Evolutionary conservation across 2,888 invertebrate genomes (phyloP), one percentile per base, ranked within the genome.

Genomic region (Archaeoteleia sp.): DNA sequence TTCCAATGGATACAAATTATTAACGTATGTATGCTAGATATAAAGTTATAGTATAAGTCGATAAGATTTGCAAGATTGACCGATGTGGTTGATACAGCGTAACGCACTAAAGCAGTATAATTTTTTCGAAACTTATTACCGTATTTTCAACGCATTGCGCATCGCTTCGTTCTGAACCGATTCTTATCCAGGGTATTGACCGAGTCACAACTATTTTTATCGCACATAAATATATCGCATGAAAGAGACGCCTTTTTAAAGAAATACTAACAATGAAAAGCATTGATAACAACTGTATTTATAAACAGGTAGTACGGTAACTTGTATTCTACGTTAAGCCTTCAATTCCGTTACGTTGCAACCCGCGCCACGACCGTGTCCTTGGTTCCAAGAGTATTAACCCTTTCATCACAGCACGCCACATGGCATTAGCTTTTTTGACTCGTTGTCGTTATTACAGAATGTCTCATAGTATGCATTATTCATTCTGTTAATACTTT

Each of bases 141-240:
- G 20, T 20, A 5, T 5, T 20, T 5, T 20, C 5, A 4, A 5
- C 34, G 35, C 43, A 46, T 20, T 20, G 20, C 34, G 35, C 43
- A 46, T 43, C 53, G 48, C 43, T 61, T 68, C 57, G 68, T 68
- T 67, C 68, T 63, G 68, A 54, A 63, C 68, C 68, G 68, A 68
- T 68, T 68, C 62, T 68, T 63, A 63, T 58, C 63, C 68, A 25
- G 68, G 62, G 58, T 68, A 68, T 68, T 68, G 68, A 68, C 68
- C 67, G 61, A 67, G 49, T 61, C 67, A 43, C 61, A 45, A 61
- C 54, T 61, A 61, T 61, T 61, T 62, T 67, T 60, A 67, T 67
- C 66, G 34, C 40, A n/a, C 60, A 40, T 46, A 66, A 54, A 60
- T 20, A 30, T 45, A 43, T 35, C 37, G 20, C 57, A 45, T 30